Conservation (phyloP, 2,113 vertebrate genomes). For the Onychostruthus taczanowskii region DNA sequence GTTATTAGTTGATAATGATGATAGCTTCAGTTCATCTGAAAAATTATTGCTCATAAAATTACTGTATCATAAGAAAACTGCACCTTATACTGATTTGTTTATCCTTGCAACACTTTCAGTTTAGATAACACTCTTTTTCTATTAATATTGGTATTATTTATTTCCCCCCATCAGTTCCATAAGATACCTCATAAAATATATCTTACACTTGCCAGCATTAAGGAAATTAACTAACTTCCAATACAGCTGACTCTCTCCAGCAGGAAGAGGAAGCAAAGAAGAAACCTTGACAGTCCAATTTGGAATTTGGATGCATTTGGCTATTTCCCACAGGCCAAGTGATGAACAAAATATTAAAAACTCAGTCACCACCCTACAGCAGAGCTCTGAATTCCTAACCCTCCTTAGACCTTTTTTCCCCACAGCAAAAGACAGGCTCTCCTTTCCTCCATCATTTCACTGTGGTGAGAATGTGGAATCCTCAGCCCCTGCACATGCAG, state of each 20-base stretch:
- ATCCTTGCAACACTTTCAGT: neutral
- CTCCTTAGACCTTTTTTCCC: neutral
- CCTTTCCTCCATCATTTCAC: neutral
- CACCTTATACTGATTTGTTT: slow-evolving; percentile 49
- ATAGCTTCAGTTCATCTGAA: slow-evolving; percentile 53
- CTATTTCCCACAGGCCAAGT: neutral
- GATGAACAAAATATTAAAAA: neutral
- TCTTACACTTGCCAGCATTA: neutral
- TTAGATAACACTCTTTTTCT: neutral
- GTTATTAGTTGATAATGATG: slow-evolving; percentile 59
- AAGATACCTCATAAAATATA: slow-evolving; percentile 29
- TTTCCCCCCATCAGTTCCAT: neutral
- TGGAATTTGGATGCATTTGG: neutral
- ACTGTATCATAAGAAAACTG: slow-evolving; percentile 47
- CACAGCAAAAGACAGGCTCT: neutral
- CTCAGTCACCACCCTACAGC: neutral
- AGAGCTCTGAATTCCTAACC: neutral
- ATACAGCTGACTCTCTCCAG: neutral
- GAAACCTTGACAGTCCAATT: neutral
- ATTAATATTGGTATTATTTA: slow-evolving; percentile 48
- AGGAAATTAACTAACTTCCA: slow-evolving; percentile 13
- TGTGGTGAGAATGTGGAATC: neutral
- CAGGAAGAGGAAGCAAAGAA: neutral
- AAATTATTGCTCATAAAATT: slow-evolving; percentile 60
- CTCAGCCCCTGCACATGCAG: neutral